phyloP scores from a whole-genome alignment of 2,113 vertebrate species.

The Myiozetetes cayanensis region DNA sequence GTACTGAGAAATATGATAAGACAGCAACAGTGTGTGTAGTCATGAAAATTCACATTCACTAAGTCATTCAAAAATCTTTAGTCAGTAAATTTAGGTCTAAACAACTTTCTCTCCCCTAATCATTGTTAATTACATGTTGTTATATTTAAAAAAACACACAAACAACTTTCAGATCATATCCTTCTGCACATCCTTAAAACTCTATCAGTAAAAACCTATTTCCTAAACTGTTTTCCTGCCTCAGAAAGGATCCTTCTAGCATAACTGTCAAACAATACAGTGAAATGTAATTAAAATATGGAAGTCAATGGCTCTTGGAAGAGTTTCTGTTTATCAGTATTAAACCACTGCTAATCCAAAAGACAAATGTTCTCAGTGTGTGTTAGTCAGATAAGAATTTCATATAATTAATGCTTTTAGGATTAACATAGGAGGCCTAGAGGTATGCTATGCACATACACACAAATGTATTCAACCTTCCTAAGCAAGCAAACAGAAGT shows the following conservation, averaged over 20 bases:
- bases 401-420: conserved; percentile 61
- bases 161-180: neutral
- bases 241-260: conserved; percentile 48
- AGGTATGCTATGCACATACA: neutral
- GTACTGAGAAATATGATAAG: neutral
- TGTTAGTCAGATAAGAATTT: conserved; percentile 71
- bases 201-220: neutral
- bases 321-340: conserved; percentile 70
- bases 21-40: neutral
- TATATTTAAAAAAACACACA: neutral
- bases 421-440: conserved; percentile 46
- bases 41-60: neutral
- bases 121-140: neutral
- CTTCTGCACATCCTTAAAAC: neutral
- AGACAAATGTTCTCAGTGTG: conserved; percentile 60
- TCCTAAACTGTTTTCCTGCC: conserved; percentile 46
- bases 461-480: neutral
- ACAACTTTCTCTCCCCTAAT: neutral
- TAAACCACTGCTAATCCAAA: conserved; percentile 64
- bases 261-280: conserved; percentile 48
- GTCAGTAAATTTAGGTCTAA: neutral
- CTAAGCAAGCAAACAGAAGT: neutral
- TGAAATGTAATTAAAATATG: conserved; percentile 70
- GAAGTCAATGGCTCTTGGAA: conserved; percentile 67
- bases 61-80: neutral